These are phyloP conservation scores for Rhagoletis pomonella DNA, from an alignment of 1,140 invertebrate species.

Conservation along the genomic window DNA sequence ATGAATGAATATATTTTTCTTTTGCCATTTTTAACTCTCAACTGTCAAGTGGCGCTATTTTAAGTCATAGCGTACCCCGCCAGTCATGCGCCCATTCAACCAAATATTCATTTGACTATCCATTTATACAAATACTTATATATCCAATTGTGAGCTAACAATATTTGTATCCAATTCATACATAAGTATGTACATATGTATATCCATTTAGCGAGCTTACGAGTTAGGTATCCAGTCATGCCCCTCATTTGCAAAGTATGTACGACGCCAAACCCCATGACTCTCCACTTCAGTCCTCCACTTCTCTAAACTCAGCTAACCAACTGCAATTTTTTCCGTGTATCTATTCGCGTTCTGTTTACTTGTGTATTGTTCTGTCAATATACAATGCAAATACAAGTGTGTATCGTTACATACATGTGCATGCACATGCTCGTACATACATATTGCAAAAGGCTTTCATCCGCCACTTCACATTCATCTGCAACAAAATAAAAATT, in stretches of 20 bases:
- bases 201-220: constrained; percentile 2
- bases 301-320: not conserved
- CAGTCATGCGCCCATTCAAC: constrained; percentile 36
- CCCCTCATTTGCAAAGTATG: constrained; percentile 16
- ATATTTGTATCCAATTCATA: too few relatives aligned
- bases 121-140: not conserved
- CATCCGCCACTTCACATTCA: constrained; percentile 50
- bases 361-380: constrained; percentile 50
- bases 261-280: not conserved
- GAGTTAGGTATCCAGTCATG: constrained; percentile 3
- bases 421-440: not conserved
- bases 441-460: constrained; percentile 22
- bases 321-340: constrained; percentile 23
- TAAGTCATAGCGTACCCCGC: not conserved
- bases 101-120: constrained; percentile 1
- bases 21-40: not conserved
- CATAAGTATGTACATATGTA: too few relatives aligned
- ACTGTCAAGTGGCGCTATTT: constrained; percentile 32
- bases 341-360: constrained; percentile 49
- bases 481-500: constrained; percentile 1
- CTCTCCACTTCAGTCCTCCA: not conserved
- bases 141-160: not conserved
- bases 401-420: too few relatives aligned
- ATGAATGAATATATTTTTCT: not conserved
- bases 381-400: constrained; percentile 52